These are phyloP conservation scores for Argopecten irradians DNA, from an alignment of 1,140 invertebrate genomes.

Conservation along the genomic window DNA sequence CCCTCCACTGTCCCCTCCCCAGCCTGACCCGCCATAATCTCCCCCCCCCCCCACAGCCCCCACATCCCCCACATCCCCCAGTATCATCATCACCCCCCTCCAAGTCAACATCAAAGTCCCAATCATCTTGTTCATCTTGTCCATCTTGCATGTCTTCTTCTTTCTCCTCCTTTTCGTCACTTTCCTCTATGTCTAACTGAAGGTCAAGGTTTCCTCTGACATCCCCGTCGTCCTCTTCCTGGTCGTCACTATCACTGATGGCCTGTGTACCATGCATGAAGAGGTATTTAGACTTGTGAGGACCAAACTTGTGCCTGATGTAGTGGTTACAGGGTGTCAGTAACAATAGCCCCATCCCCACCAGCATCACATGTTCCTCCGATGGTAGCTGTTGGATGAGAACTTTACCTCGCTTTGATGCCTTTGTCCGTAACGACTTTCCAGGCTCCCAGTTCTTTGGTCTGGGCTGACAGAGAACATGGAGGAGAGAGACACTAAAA, in stretches of 20 bases:
- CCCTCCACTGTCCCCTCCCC: neutral
- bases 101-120: neutral
- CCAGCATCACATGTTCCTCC: slow-evolving; percentile 67
- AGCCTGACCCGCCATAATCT: neutral
- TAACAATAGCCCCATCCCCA: slow-evolving; percentile 68
- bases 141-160: no score
- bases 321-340: slow-evolving; percentile 71
- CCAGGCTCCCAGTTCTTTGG: slow-evolving; percentile 63
- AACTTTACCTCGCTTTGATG: slow-evolving; percentile 26
- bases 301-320: slow-evolving; percentile 50
- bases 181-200: neutral
- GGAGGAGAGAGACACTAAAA: slow-evolving; percentile 69
- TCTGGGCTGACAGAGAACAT: slow-evolving; percentile 72
- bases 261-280: neutral
- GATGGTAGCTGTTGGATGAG: slow-evolving; percentile 55
- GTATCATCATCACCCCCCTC: neutral
- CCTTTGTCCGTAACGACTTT: slow-evolving; percentile 35
- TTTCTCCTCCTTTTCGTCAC: neutral
- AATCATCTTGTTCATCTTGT: no score
- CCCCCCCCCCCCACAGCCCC: neutral
- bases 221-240: neutral
- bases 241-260: neutral
- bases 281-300: neutral
- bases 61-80: neutral
- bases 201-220: neutral